phyloP scores from a whole-genome alignment of 2,797 vertebrate genomes.

The Gorsachius magnificus region DNA sequence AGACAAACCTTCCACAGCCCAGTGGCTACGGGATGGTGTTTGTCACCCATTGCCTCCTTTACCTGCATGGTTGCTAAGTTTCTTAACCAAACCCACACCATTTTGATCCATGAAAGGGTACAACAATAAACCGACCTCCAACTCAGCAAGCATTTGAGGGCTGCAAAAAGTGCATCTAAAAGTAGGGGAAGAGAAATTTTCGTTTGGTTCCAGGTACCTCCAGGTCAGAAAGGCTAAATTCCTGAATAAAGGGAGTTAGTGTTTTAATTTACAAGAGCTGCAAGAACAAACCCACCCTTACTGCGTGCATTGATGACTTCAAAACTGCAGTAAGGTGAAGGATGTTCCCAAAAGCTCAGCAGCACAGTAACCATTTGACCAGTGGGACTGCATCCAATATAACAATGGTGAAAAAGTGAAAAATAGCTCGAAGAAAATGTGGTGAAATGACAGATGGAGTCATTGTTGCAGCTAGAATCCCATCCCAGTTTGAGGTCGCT shows the following conservation, averaged over 20 bases:
- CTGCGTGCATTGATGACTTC: background rate
- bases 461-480: background rate
- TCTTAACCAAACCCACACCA: background rate
- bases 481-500: background rate
- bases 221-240: background rate
- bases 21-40: background rate
- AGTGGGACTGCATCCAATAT: too few relatives aligned
- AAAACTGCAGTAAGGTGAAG: background rate
- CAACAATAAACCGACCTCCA: background rate
- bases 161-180: background rate
- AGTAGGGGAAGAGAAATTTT: background rate
- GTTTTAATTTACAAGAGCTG: background rate
- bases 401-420: background rate
- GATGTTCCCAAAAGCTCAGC: rapidly evolving
- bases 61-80: background rate
- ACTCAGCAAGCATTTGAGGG: background rate
- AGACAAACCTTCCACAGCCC: background rate
- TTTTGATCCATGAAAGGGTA: background rate
- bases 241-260: background rate
- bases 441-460: background rate
- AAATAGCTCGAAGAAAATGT: background rate
- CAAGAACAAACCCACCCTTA: background rate
- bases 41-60: background rate
- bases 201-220: background rate
- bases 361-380: background rate